A percentile compares a stretch with the other conserved stretches of the same genome.
Evolutionary conservation across 1,140 invertebrate species (phyloP).

Genomic region (Zelostemma sp.): DNA sequence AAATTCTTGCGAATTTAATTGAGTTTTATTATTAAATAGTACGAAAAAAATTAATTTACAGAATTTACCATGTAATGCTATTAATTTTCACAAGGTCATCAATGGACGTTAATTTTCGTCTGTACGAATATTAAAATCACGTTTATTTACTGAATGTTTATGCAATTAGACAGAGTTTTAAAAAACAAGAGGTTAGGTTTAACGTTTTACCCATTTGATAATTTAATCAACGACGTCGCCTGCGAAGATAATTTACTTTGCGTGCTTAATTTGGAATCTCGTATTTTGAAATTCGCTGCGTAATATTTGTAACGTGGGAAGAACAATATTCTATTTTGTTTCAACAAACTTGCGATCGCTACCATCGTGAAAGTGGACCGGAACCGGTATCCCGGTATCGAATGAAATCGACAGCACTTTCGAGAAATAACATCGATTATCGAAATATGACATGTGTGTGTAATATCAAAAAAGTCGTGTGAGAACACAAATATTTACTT

Average conservation of each 20-base stretch:
- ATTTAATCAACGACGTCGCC: constrained; percentile 1
- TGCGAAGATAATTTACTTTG: not conserved
- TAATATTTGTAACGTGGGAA: constrained; percentile 6
- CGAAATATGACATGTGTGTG: not conserved
- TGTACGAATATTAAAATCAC: not conserved
- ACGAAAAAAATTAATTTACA: not conserved
- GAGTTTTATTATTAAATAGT: constrained; percentile 1
- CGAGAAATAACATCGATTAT: not conserved
- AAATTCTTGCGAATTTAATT: too few species aligned
- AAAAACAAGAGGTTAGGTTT: constrained; percentile 12
- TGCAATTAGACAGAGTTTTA: not conserved
- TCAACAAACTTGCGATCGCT: constrained; percentile 16
- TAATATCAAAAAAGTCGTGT: too few species aligned
- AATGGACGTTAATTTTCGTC: too few species aligned
- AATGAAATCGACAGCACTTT: not conserved
- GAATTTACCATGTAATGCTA: too few species aligned
- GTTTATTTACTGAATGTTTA: not conserved
- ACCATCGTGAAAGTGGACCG: too few species aligned
- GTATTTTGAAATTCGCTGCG: not conserved
- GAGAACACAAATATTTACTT: too few species aligned
- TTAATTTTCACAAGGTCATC: too few species aligned
- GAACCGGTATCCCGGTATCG: constrained; percentile 16
- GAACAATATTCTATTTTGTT: constrained; percentile 6
- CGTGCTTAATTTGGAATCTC: not conserved
- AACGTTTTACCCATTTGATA: constrained; percentile 21